Percentiles rank a stretch among this genome's conserved stretches.
Evolutionary conservation across 2,113 vertebrate genomes (phyloP).

Genomic region (Festucalex cinctus): DNA sequence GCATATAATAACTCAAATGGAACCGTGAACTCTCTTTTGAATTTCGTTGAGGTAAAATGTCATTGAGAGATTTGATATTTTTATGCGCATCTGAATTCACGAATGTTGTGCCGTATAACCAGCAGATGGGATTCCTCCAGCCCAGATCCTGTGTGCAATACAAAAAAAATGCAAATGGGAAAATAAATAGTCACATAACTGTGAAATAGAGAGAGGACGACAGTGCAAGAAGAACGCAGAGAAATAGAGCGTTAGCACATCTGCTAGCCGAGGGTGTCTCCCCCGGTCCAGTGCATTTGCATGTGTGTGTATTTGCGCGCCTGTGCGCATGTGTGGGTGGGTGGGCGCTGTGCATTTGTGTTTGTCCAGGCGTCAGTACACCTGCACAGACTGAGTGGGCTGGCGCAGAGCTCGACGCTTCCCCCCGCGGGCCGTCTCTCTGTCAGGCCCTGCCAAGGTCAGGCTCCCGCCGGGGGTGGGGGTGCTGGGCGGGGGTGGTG

Average conservation of each 20-base stretch:
- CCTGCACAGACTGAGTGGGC: slow-evolving; percentile 66
- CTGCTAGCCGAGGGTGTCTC: slow-evolving; percentile 62
- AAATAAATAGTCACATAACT: slow-evolving; percentile 3
- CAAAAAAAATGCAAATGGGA: background rate
- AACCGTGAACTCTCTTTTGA: background rate
- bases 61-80: slow-evolving; percentile 6
- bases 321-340: slow-evolving; percentile 22
- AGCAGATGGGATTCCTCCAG: background rate
- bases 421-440: slow-evolving; percentile 72
- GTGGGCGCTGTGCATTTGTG: slow-evolving; percentile 37
- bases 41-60: background rate
- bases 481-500: slow-evolving; percentile 14
- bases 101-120: background rate
- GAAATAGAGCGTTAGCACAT: slow-evolving; percentile 52
- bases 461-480: slow-evolving; percentile 55
- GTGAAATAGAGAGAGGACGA: background rate
- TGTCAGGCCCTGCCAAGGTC: slow-evolving; percentile 73
- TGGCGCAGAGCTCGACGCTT: slow-evolving; percentile 61
- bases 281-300: slow-evolving; percentile 44
- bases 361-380: slow-evolving; percentile 58
- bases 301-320: slow-evolving; percentile 21
- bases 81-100: slow-evolving; percentile 20
- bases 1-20: background rate
- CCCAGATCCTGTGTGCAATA: background rate
- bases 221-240: slow-evolving; percentile 8